phyloP scores from a whole-genome alignment of 2,797 vertebrate species.

The Fundulus diaphanus region DNA sequence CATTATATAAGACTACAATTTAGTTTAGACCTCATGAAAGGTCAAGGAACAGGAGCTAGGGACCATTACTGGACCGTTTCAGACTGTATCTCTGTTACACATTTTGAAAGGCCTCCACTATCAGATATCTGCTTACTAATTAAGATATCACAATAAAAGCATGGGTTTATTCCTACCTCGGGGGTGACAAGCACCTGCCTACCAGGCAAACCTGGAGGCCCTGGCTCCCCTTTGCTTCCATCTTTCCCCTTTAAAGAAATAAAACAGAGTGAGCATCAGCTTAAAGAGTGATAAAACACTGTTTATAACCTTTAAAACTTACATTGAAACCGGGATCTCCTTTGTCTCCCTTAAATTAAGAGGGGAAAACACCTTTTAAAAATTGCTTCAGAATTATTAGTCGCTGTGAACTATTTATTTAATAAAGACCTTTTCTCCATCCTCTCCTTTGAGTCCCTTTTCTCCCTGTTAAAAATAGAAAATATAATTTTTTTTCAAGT shows the following conservation, averaged over 20 bases:
- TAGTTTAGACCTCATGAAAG: neutral
- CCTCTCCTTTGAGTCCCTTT: slow-evolving; percentile 71
- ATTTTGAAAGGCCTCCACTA: neutral
- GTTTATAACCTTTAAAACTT: slow-evolving; percentile 40
- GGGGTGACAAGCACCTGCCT: slow-evolving; percentile 74
- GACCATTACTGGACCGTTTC: no score
- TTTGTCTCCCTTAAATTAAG: slow-evolving; percentile 74
- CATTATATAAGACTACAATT: neutral
- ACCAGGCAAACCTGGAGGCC: slow-evolving; percentile 81
- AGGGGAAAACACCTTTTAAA: slow-evolving; percentile 7
- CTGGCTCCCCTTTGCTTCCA: slow-evolving; percentile 79
- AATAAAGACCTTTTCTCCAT: slow-evolving; percentile 73
- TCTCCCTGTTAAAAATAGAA: slow-evolving; percentile 70
- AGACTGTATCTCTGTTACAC: neutral
- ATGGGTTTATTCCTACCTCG: slow-evolving; percentile 68
- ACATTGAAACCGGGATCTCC: slow-evolving; percentile 76
- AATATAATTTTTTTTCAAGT: neutral
- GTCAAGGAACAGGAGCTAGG: no score
- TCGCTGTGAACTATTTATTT: neutral
- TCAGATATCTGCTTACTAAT: neutral
- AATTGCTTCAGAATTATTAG: neutral
- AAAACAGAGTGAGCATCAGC: neutral
- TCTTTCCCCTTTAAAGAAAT: slow-evolving; percentile 74
- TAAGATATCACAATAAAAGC: neutral
- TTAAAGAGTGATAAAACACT: neutral